Percentiles rank a stretch among this genome's conserved stretches.
Conservation (phyloP, 2,113 vertebrate species). For the Odocoileus virginianus region DNA sequence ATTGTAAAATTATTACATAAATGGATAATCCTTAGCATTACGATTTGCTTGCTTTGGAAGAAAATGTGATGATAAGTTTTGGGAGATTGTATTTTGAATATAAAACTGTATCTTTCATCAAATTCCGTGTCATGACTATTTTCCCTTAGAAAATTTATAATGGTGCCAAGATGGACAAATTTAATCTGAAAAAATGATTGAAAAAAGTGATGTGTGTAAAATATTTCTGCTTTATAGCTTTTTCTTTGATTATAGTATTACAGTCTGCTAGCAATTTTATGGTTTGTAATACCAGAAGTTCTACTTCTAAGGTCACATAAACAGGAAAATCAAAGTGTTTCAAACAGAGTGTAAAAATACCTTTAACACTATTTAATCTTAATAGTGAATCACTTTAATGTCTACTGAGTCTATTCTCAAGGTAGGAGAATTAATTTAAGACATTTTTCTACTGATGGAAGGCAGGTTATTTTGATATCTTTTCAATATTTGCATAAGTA, state of each 20-base stretch:
- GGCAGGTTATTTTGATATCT: conserved; percentile 12
- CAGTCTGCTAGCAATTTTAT: conserved; percentile 66
- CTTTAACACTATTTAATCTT: conserved; percentile 77
- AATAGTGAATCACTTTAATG: conserved; percentile 74
- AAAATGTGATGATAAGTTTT: neutral
- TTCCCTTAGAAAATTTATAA: conserved; percentile 16
- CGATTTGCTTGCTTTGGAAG: neutral
- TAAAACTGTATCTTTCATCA: conserved; percentile 26
- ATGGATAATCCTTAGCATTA: neutral
- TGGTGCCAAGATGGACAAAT: neutral
- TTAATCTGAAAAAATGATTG: conserved; percentile 37
- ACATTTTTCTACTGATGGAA: conserved; percentile 33
- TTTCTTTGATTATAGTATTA: conserved; percentile 67
- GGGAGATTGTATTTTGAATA: neutral
- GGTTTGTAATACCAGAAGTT: conserved; percentile 71
- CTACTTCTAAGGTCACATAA: conserved; percentile 74
- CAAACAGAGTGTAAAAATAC: conserved; percentile 80
- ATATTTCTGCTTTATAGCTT: conserved; percentile 54
- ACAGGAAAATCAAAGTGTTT: conserved; percentile 79
- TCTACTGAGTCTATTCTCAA: conserved; percentile 68
- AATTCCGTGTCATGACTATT: neutral
- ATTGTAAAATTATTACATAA: neutral
- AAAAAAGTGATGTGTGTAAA: conserved; percentile 33
- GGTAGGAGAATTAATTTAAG: conserved; percentile 50
- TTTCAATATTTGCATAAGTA: conserved; percentile 24